Base-by-base conservation (phyloP, 2,888 invertebrate species). In the Elgonia sp. region DNA sequence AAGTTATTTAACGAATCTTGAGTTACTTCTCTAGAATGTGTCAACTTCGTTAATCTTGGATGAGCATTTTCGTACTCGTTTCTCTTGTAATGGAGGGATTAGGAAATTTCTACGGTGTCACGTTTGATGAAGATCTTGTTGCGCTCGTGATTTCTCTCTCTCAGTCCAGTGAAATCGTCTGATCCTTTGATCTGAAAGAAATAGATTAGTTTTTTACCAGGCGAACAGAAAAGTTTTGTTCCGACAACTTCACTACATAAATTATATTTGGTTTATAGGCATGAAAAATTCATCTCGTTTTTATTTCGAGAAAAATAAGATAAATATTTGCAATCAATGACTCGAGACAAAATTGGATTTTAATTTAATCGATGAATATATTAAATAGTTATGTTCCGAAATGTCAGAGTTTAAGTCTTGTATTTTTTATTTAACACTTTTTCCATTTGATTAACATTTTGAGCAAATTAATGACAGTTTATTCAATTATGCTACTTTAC, bases 111-210 rank as follows among this genome's bases (percentile, higher is more conserved):
- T 53, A 50, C 39, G 67, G 10, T 55, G 67, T 77, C 65, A 55
- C 77, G 39, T 65, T 67, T 65, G 53, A 65, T 16, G 65, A 77
- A 20, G 40, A 65, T 77, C 20, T 57, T 50, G 50, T 77, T 77
- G 37, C 65, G 18, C 55, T n/a, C 20, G 37, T 55, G 65, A 65
- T 55, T 77, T 40, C 29, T 29, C 29, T 29, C 39, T 55, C 63
- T 37, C 14, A 20, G 29, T 29, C 14, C 37, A 16, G 63, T 18
- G 50, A 63, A 63, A 55, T 55, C 60, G 40, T 60, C 21, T 73
- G 60, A 60, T 21, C 46, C 73, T 73, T 73, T 73, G 73, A 73
- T 73, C 73, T 73, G 73, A 42, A 73, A 73, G 73, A 73, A 73
- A 60, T 21, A 60, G 21, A 73, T 53, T 29, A 72, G 72, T 29